These are phyloP conservation scores for Papilio gigon DNA, from an alignment of 2,888 invertebrate species.

Conservation along the genomic window DNA sequence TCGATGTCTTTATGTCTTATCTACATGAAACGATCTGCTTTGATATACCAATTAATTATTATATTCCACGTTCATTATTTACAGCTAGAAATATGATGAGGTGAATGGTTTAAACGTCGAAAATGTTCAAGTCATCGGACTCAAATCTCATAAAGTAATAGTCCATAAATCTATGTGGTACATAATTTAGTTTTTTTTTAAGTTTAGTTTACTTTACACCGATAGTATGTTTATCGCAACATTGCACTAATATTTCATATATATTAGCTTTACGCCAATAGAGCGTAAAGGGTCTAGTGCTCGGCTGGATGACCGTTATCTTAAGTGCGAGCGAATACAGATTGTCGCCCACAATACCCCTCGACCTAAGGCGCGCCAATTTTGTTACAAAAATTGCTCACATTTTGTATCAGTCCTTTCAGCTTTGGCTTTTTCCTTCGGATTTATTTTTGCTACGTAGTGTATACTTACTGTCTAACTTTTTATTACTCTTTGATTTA, in stretches of 20 bases:
- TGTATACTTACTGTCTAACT: not conserved
- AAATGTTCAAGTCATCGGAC: not conserved
- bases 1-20: not conserved
- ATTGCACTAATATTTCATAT: constrained; percentile 16
- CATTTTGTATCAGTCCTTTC: constrained; percentile 7
- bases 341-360: constrained; percentile 7
- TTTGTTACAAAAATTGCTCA: constrained; percentile 8
- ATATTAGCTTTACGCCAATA: constrained; percentile 7
- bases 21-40: not conserved
- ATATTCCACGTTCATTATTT: not conserved
- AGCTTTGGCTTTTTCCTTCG: not conserved
- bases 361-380: constrained; percentile 3
- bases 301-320: constrained; percentile 12
- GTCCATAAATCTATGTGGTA: too few relatives aligned
- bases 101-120: not conserved
- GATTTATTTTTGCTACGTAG: not conserved
- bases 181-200: too few relatives aligned
- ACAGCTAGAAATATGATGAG: not conserved
- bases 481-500: not conserved
- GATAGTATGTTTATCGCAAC: constrained; percentile 1
- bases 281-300: constrained; percentile 15
- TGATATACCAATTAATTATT: not conserved
- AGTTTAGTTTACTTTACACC: too few relatives aligned
- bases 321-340: constrained; percentile 8
- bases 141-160: not conserved